Conservation (phyloP, 1,140 invertebrate genomes). For the Ptiloglossa arizonensis region DNA sequence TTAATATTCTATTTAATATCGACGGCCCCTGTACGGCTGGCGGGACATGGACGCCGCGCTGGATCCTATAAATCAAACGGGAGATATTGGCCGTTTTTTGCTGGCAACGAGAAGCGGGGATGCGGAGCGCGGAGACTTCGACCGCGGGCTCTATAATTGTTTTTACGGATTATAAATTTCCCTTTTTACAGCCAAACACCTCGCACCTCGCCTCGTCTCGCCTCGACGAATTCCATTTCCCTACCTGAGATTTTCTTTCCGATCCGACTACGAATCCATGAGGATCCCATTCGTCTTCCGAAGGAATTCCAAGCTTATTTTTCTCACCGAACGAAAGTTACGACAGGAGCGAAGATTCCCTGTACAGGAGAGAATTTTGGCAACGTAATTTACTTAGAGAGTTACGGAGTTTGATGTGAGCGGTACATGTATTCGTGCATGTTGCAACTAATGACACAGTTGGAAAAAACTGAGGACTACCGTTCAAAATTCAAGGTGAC, state of each 20-base stretch:
- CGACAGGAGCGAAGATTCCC: not conserved
- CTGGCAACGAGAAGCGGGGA: conserved; percentile 25
- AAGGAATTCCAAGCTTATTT: conserved; percentile 13
- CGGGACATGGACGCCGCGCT: conserved; percentile 24
- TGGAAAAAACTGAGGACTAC: too few species aligned
- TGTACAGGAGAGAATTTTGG: not conserved
- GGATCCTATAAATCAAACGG: conserved; percentile 71
- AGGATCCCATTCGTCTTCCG: conserved; percentile 27
- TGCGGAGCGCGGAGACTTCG: conserved; percentile 36
- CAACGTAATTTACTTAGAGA: not conserved
- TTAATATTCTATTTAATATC: conserved; percentile 78
- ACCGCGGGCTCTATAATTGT: conserved; percentile 71
- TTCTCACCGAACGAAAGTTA: not conserved
- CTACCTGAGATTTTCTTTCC: conserved; percentile 45
- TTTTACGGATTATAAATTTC: conserved; percentile 78
- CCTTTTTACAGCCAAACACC: conserved; percentile 56
- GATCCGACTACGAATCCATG: not conserved
- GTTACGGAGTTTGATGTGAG: too few species aligned
- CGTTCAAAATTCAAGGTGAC: too few species aligned
- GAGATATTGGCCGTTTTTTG: conserved; percentile 76
- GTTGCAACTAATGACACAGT: too few species aligned
- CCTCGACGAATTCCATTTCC: conserved; percentile 37
- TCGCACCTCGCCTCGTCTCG: not conserved
- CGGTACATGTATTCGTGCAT: too few species aligned
- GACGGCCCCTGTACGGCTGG: conserved; percentile 24